A percentile compares a stretch with the other conserved stretches of the same genome.
Conservation (phyloP, 1,140 invertebrate genomes). For the Zophobas morio region DNA sequence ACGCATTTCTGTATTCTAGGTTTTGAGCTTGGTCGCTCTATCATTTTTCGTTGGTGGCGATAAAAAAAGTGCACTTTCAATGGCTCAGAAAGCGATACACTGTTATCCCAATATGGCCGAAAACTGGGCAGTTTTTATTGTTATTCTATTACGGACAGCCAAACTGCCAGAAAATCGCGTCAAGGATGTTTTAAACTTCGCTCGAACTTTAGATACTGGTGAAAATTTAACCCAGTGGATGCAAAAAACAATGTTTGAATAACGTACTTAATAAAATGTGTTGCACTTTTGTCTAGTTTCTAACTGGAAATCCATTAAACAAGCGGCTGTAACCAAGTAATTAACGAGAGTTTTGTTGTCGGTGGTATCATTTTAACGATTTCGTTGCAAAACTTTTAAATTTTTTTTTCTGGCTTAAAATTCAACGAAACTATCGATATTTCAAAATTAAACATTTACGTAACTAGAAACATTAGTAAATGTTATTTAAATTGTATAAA, state of each 20-base stretch:
- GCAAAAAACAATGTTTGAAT: neutral
- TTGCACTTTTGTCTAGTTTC: too few relatives aligned
- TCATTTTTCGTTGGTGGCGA: conserved; percentile 57
- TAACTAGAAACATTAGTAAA: too few relatives aligned
- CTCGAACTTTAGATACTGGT: neutral
- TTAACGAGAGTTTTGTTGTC: too few relatives aligned
- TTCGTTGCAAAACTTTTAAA: too few relatives aligned
- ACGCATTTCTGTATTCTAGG: conserved; percentile 51
- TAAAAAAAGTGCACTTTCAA: conserved; percentile 55
- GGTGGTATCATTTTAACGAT: too few relatives aligned
- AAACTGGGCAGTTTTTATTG: conserved; percentile 56
- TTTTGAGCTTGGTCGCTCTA: conserved; percentile 59
- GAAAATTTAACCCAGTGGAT: conserved; percentile 27
- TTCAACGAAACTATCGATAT: too few relatives aligned
- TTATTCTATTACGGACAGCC: neutral
- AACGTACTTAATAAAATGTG: too few relatives aligned
- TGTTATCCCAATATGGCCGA: conserved; percentile 61
- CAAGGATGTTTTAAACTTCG: conserved; percentile 4
- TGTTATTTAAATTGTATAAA: too few relatives aligned
- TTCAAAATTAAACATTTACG: too few relatives aligned
- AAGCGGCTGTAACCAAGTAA: too few relatives aligned
- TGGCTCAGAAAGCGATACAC: conserved; percentile 64
- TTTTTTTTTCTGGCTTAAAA: too few relatives aligned
- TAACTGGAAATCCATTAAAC: too few relatives aligned
- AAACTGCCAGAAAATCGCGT: neutral